phyloP scores from a whole-genome alignment of 2,888 invertebrate genomes.

The Zhuqinia jingwanae region DNA sequence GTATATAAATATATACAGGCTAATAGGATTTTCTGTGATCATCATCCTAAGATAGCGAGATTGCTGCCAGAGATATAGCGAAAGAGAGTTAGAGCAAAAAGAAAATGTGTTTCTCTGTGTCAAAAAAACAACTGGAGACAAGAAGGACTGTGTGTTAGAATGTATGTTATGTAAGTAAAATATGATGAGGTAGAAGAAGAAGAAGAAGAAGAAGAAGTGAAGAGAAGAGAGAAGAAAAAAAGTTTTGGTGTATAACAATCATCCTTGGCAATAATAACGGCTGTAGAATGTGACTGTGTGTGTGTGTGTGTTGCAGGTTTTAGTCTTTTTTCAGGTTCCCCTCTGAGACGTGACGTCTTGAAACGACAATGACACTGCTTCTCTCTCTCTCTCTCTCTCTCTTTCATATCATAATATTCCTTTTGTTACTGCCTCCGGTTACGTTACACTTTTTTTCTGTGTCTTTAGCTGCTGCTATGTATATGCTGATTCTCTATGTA shows the following conservation, averaged over 20 bases:
- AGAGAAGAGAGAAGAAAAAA: constrained; percentile 8
- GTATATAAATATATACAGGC: too few relatives aligned
- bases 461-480: too few relatives aligned
- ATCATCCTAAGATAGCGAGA: neutral
- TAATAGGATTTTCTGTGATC: neutral
- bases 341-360: constrained; percentile 65
- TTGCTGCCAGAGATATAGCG: neutral
- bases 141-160: neutral
- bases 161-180: neutral
- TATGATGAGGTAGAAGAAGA: too few relatives aligned
- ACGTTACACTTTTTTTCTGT: constrained; percentile 11
- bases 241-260: too few relatives aligned
- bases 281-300: neutral
- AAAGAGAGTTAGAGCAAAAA: neutral
- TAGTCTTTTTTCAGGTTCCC: constrained; percentile 48
- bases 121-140: neutral
- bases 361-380: constrained; percentile 36
- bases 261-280: too few relatives aligned
- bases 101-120: neutral
- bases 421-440: constrained; percentile 32
- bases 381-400: constrained; percentile 2
- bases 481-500: too few relatives aligned
- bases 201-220: neutral
- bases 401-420: neutral
- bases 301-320: neutral